These are phyloP conservation scores for Eurytoma californica DNA, from an alignment of 2,888 invertebrate species.

Conservation along the genomic window DNA sequence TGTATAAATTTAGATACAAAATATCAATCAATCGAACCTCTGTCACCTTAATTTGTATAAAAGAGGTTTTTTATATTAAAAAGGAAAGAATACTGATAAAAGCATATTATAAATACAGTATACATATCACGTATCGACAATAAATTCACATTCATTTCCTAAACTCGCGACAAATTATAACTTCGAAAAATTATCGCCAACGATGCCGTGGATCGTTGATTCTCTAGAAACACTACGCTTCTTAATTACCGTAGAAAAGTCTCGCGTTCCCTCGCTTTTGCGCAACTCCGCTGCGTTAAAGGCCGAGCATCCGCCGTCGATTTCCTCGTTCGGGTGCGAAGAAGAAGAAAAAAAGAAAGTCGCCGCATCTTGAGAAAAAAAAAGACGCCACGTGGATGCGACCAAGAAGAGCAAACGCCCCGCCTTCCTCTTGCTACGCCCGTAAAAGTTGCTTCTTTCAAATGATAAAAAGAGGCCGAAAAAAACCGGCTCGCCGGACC, in stretches of 20 bases:
- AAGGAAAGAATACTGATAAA: slow-evolving; percentile 52
- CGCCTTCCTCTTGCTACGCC: not conserved
- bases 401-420: slow-evolving; percentile 22
- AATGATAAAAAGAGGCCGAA: slow-evolving; percentile 38
- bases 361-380: not conserved
- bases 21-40: slow-evolving; percentile 31
- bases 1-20: slow-evolving; percentile 41
- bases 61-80: slow-evolving; percentile 28
- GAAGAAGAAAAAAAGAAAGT: slow-evolving; percentile 37
- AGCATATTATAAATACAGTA: slow-evolving; percentile 50
- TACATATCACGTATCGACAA: slow-evolving; percentile 44
- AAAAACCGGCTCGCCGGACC: slow-evolving; percentile 48
- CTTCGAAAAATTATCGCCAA: slow-evolving; percentile 20
- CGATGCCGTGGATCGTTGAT: not conserved
- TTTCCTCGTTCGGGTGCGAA: not conserved
- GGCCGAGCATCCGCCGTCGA: not conserved
- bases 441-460: slow-evolving; percentile 17
- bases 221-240: not conserved
- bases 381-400: slow-evolving; percentile 14
- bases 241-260: slow-evolving; percentile 29
- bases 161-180: slow-evolving; percentile 19
- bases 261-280: slow-evolving; percentile 1
- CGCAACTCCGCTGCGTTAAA: slow-evolving; percentile 9
- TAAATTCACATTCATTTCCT: slow-evolving; percentile 36
- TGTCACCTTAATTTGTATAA: slow-evolving; percentile 43